These are phyloP conservation scores for Ichneumoninae sp. DNA, from an alignment of 2,888 invertebrate species.

Conservation along the genomic window DNA sequence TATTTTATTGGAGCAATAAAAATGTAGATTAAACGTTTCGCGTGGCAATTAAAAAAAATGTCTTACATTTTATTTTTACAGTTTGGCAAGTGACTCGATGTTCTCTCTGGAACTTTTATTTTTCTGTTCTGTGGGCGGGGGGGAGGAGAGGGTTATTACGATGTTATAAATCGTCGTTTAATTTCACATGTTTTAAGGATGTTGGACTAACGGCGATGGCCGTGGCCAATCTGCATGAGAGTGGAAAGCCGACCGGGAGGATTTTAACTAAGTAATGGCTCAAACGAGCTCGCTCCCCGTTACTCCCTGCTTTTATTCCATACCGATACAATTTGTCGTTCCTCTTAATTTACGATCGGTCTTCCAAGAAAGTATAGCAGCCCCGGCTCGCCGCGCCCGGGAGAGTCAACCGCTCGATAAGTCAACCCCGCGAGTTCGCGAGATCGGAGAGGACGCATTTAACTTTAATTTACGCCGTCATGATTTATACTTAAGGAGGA, in stretches of 20 bases:
- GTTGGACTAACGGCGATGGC: slow-evolving; percentile 44
- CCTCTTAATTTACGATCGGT: slow-evolving; percentile 73
- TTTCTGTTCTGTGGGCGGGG: not conserved
- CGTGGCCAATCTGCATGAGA: slow-evolving; percentile 44
- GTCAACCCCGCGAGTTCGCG: slow-evolving; percentile 66
- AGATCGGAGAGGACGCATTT: slow-evolving; percentile 63
- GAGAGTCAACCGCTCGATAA: slow-evolving; percentile 71
- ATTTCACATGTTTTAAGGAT: slow-evolving; percentile 35
- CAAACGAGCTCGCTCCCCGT: slow-evolving; percentile 26
- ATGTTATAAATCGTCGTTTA: slow-evolving; percentile 33
- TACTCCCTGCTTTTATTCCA: slow-evolving; percentile 45
- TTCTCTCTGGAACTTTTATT: not conserved
- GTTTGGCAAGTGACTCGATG: not conserved
- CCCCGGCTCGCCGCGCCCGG: slow-evolving; percentile 1
- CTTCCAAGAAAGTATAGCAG: slow-evolving; percentile 67
- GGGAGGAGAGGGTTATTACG: not conserved
- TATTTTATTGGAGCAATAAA: not conserved
- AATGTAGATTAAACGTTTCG: slow-evolving; percentile 6
- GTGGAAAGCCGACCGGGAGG: slow-evolving; percentile 23
- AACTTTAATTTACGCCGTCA: slow-evolving; percentile 77
- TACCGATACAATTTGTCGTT: slow-evolving; percentile 76
- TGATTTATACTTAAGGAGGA: slow-evolving; percentile 74
- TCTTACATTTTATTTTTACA: slow-evolving; percentile 5
- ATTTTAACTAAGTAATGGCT: slow-evolving; percentile 48
- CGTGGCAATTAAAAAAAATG: slow-evolving; percentile 3